Conservation (phyloP, 2,888 invertebrate genomes). For the Agelastica alni region DNA sequence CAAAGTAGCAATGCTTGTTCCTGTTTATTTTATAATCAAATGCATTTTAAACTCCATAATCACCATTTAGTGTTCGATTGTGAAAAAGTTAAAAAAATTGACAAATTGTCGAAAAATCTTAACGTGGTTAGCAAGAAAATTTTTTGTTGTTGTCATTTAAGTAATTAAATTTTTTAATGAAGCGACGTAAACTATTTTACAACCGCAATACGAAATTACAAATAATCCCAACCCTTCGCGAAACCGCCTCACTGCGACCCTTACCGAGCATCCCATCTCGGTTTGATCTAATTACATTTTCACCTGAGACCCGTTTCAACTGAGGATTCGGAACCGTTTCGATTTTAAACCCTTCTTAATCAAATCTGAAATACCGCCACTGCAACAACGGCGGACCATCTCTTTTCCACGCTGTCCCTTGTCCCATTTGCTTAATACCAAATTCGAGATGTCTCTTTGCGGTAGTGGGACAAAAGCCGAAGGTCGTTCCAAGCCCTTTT, state of each 20-base stretch:
- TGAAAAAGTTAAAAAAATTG: no score
- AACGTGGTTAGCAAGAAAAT: no score
- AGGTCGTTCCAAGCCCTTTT: conserved; percentile 26
- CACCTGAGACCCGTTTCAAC: background rate
- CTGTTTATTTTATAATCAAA: no score
- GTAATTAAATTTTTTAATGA: no score
- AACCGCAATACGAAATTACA: no score
- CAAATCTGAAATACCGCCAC: conserved; percentile 1
- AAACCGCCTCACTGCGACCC: background rate
- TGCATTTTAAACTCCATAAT: no score
- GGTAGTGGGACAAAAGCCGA: conserved; percentile 23
- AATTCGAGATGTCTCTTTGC: conserved; percentile 28
- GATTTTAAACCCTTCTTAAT: conserved; percentile 1
- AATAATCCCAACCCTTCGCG: no score
- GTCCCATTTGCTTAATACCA: conserved; percentile 25
- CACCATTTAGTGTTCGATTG: no score
- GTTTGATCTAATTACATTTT: background rate
- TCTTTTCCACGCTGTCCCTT: conserved; percentile 17
- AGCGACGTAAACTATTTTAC: no score
- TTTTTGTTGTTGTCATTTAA: no score
- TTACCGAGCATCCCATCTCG: background rate
- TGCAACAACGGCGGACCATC: background rate
- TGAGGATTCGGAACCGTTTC: background rate
- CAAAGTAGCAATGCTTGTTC: no score
- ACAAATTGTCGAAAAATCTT: no score